Evolutionary conservation across 2,797 vertebrate species (phyloP).

Genomic region (Ataeniobius toweri): DNA sequence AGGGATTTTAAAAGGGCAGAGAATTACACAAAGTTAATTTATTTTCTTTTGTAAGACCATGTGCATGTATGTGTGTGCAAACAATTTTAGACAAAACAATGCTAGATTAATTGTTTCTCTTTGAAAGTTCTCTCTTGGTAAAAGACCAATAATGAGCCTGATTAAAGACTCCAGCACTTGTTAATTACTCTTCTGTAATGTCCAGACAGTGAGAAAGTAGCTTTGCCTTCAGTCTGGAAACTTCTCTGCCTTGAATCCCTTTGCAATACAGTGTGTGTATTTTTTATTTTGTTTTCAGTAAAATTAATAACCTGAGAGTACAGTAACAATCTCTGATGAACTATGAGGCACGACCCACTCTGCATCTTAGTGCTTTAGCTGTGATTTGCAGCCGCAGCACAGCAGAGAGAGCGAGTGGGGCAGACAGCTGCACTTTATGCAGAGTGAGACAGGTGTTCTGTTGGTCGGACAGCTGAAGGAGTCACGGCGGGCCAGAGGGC

Average conservation of each 20-base stretch:
- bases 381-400: constrained; percentile 28
- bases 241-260: constrained; percentile 42
- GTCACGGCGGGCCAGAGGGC: constrained; percentile 29
- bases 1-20: constrained; percentile 14
- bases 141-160: constrained; percentile 66
- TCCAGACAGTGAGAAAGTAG: constrained; percentile 53
- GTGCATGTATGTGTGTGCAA: constrained; percentile 21
- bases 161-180: constrained; percentile 60
- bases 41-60: constrained; percentile 11
- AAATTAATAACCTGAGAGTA: constrained; percentile 43
- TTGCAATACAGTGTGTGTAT: constrained; percentile 8
- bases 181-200: constrained; percentile 60
- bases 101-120: constrained; percentile 64
- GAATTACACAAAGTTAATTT: constrained; percentile 26
- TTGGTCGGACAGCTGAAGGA: constrained; percentile 38
- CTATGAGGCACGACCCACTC: constrained; percentile 1
- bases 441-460: constrained; percentile 33
- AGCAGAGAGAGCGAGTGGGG: neutral
- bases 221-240: constrained; percentile 40
- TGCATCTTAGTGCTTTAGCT: constrained; percentile 23
- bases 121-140: constrained; percentile 51
- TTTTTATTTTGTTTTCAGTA: constrained; percentile 16
- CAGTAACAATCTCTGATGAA: constrained; percentile 49
- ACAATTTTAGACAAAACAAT: constrained; percentile 45
- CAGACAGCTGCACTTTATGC: constrained; percentile 18